Base-by-base conservation (phyloP, 2,888 invertebrate species). In the Leptinotarsa juncta region DNA sequence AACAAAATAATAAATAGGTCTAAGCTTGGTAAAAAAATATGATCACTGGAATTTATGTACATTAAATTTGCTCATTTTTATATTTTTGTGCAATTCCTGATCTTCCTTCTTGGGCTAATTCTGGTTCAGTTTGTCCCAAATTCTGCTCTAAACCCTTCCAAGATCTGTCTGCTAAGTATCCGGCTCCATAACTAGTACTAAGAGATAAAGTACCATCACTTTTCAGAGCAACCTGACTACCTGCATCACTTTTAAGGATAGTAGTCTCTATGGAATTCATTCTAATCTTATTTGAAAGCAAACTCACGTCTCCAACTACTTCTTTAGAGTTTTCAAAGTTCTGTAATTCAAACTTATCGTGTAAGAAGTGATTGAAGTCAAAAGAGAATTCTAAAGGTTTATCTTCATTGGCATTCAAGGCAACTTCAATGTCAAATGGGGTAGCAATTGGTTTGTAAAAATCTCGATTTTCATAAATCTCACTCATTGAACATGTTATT, bases 391-490 rank as follows among this genome's bases (percentile, higher is more conserved):
- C 76, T 49, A 79, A 42, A 32, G 72, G 67, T 18, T 76, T 70
- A 16, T 87, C 85, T 82, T 90, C 88, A 2, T 88, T 87, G 3
- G 89, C 88, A 86, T 95, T 95, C 20, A 95, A 87, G 4, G 95
- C 95, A 72, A 94, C 90, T 89, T 99, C 98, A 26, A 98, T 90
- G 88, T 99, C 99, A 87, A 93, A 97, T 0, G 97, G 95, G 26
- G 97, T 96, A 0, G 97, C 93, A 68, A 99, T 92, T 0, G 98
- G 97, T 85, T 94, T 94, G 83, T 94, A 95, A 87, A 95, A 97
- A 72, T 98, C 97, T 81, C 94, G 91, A 67, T 93, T 94, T 84
- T 94, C 94, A 84, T 94, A 93, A 57, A 97, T 90, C 78, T 95
- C 94, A 84, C 95, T 97, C 88, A 97, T 96, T 3, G 97, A 93